Percentiles rank a stretch among this genome's conserved stretches.
Evolutionary conservation across 1,140 invertebrate genomes (phyloP).

Genomic region (Drosophila pachea): DNA sequence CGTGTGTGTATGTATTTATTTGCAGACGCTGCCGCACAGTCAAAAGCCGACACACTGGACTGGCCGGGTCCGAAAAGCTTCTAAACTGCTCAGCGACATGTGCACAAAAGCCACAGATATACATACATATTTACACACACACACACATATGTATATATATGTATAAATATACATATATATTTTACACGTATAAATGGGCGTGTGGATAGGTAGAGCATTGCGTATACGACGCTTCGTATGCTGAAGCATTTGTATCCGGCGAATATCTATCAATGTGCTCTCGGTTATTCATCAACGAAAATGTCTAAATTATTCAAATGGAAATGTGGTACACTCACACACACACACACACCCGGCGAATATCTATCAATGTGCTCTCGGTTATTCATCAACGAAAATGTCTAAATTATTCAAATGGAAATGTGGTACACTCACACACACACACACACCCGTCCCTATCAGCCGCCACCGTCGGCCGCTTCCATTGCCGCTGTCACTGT

Average conservation of each 20-base stretch:
- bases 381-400: constrained; percentile 77
- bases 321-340: constrained; percentile 74
- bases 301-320: constrained; percentile 77
- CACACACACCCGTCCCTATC: constrained; percentile 36
- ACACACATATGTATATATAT: constrained; percentile 1
- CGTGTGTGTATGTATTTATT: constrained; percentile 1
- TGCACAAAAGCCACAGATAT: constrained; percentile 11
- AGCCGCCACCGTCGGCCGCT: not conserved
- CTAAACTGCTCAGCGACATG: constrained; percentile 8
- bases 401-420: constrained; percentile 77
- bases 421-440: constrained; percentile 71
- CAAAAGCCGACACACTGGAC: constrained; percentile 32
- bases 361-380: constrained; percentile 75
- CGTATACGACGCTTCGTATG: constrained; percentile 30
- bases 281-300: constrained; percentile 76
- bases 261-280: constrained; percentile 75
- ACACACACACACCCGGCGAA: no score
- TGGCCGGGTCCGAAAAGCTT: constrained; percentile 7
- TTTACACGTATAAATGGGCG: constrained; percentile 1
- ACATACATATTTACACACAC: not conserved
- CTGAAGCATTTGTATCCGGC: constrained; percentile 22
- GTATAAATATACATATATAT: not conserved
- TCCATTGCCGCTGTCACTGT: not conserved
- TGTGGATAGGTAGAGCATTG: no score
- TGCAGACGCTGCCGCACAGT: constrained; percentile 13